These are phyloP conservation scores for Xylophagus ater DNA, from an alignment of 2,888 invertebrate species.

Conservation along the genomic window DNA sequence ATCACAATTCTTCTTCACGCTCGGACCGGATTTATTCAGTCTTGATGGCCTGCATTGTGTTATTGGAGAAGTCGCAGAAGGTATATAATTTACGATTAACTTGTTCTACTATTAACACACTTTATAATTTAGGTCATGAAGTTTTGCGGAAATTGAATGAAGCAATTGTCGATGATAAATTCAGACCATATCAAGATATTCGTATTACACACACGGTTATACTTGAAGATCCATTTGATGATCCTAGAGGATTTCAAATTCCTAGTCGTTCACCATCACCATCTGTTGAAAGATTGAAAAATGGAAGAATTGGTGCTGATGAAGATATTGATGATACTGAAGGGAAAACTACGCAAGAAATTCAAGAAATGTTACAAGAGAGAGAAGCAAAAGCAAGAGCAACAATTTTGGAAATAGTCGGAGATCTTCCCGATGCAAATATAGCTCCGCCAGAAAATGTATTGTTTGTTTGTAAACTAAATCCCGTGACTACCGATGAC, in stretches of 20 bases:
- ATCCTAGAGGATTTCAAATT: constrained; percentile 63
- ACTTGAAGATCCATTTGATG: constrained; percentile 91
- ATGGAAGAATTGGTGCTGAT: constrained; percentile 83
- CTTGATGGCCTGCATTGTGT: constrained; percentile 87
- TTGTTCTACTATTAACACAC: no score
- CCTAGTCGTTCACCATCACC: constrained; percentile 87
- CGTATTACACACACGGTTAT: constrained; percentile 94
- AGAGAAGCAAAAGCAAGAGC: constrained; percentile 94
- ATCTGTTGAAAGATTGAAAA: constrained; percentile 64
- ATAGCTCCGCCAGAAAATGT: constrained; percentile 98
- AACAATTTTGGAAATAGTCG: constrained; percentile 95
- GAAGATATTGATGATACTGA: constrained; percentile 85
- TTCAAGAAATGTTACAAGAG: constrained; percentile 76
- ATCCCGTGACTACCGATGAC: constrained; percentile 95
- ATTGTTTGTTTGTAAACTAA: constrained; percentile 96
- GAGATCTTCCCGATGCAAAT: constrained; percentile 94
- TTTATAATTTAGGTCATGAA: constrained; percentile 48
- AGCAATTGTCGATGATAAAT: constrained; percentile 78
- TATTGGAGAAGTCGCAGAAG: constrained; percentile 92
- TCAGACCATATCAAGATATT: constrained; percentile 89
- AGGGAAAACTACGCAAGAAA: constrained; percentile 73
- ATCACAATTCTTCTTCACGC: constrained; percentile 92
- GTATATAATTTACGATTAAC: no score
- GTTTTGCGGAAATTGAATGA: constrained; percentile 84
- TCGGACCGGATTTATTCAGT: constrained; percentile 77